Base-by-base conservation (phyloP, 2,113 vertebrate species). In the Acrocephalus kingi region DNA sequence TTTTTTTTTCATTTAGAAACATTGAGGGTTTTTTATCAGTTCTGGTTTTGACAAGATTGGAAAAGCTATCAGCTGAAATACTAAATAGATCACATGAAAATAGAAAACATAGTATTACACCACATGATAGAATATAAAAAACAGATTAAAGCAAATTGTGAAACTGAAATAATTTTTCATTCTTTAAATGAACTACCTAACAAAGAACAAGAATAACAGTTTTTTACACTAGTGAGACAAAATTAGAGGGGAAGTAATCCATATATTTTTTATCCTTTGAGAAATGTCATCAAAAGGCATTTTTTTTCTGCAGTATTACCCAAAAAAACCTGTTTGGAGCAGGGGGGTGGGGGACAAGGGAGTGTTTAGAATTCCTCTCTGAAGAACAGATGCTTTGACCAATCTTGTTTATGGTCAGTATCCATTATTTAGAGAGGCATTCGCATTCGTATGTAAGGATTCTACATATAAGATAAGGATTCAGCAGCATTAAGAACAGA, bases 281-380 rank as follows among this genome's bases (percentile, higher is more conserved):
- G 5, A 90, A 90, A 74, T 43, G 7, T 62, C 15, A 84, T 55
- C 8, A 48, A 31, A 46, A 30, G 5, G 45, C 6, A 7, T 30
- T 71, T 85, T 55, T 59, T 4, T 10, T 59, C 27, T 61, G 31
- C 28, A 76, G 11, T 19, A 76, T 76, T 90, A 83, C 22, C 13
- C 8, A 10, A 46, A 46, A 11, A 82, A 39, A 4, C 37, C 37
- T 18, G 20, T 7, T 14, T 33, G 20, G 6, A 6, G 7, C 6
- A 25, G 2, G 6, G 14, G 2, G 4, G 11, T 61, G 58, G 10
- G 22, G n/a, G 17, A 5, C 5, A 5, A 6, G 5, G 18, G 45
- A 35, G 8, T 27, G 25, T 56, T 76, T 31, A 23, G 56, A 79
- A 10, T 27, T 81, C 2, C 7, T 9, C 25, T 56, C 37, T 62